Percentiles rank a stretch among this genome's conserved stretches.
These are phyloP conservation scores for Bolinopsis microptera DNA, from an alignment of 37 sponge, comb jelly and placozoan genomes.

Conservation along the genomic window DNA sequence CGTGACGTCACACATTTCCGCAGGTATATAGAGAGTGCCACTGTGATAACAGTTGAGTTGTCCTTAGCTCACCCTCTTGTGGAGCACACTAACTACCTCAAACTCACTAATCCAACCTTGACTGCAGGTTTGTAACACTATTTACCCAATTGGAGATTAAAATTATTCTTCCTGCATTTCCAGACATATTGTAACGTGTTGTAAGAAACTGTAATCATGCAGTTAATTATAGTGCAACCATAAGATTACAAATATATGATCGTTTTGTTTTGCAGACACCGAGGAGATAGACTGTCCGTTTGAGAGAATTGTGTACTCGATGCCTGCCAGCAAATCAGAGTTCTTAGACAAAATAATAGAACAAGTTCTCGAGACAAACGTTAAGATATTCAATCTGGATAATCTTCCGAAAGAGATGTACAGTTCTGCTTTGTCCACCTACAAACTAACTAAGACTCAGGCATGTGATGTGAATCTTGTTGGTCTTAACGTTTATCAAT, in stretches of 20 bases:
- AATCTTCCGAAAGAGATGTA: conserved; percentile 70
- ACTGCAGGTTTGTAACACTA: neutral
- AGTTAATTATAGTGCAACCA: too few species aligned
- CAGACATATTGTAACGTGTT: neutral
- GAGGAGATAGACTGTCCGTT: conserved; percentile 77
- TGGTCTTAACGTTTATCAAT: too few species aligned
- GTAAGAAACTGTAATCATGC: too few species aligned
- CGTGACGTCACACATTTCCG: neutral
- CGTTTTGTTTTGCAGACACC: too few species aligned
- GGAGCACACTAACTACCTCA: conserved; percentile 34
- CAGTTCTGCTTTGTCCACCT: conserved; percentile 80
- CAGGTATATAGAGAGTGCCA: conserved; percentile 52
- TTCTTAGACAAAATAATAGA: conserved; percentile 69
- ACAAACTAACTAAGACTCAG: conserved; percentile 77
- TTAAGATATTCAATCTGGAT: conserved; percentile 69
- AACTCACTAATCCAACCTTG: neutral
- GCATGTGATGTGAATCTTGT: neutral
- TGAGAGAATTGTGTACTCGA: conserved; percentile 75
- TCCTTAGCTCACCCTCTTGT: conserved; percentile 40
- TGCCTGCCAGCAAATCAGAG: conserved; percentile 54
- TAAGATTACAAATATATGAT: too few species aligned
- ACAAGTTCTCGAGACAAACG: conserved; percentile 71
- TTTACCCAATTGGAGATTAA: neutral
- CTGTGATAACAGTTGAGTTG: conserved; percentile 23
- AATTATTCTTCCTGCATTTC: neutral